These are phyloP conservation scores for Didymodactylos carnosus DNA, from an alignment of 2,888 invertebrate species.

Conservation along the genomic window DNA sequence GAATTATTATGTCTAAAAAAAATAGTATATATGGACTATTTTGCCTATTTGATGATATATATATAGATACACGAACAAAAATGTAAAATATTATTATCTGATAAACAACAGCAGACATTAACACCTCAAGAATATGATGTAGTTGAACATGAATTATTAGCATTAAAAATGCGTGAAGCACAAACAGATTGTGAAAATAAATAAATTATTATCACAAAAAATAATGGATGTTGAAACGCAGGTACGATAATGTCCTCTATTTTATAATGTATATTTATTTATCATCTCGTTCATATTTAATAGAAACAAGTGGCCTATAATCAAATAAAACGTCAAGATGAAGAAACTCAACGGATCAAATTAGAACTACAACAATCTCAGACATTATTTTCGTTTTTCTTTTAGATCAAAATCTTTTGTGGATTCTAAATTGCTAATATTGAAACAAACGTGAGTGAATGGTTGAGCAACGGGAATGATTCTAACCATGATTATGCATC, in stretches of 20 bases:
- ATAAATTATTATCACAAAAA: slow-evolving; percentile 75
- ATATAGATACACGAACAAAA: neutral
- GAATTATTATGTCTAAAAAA: no score
- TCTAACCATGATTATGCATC: no score
- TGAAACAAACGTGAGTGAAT: no score
- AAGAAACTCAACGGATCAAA: slow-evolving; percentile 62
- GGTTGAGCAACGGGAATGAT: no score
- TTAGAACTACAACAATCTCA: no score
- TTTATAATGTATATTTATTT: neutral
- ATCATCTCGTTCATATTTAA: neutral
- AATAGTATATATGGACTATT: no score
- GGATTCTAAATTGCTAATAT: no score
- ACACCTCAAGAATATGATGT: slow-evolving; percentile 39
- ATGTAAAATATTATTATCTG: neutral
- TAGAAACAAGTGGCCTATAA: slow-evolving; percentile 35
- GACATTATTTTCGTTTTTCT: no score
- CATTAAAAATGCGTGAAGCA: slow-evolving; percentile 72
- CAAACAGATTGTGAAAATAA: slow-evolving; percentile 76
- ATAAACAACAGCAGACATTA: slow-evolving; percentile 34
- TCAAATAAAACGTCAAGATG: slow-evolving; percentile 58
- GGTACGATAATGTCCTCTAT: slow-evolving; percentile 25
- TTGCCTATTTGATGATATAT: neutral
- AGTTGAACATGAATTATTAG: slow-evolving; percentile 83
- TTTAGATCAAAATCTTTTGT: no score
- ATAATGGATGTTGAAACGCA: slow-evolving; percentile 89